phyloP scores from a whole-genome alignment of 2,113 vertebrate genomes.

The Poeciliopsis prolifica region DNA sequence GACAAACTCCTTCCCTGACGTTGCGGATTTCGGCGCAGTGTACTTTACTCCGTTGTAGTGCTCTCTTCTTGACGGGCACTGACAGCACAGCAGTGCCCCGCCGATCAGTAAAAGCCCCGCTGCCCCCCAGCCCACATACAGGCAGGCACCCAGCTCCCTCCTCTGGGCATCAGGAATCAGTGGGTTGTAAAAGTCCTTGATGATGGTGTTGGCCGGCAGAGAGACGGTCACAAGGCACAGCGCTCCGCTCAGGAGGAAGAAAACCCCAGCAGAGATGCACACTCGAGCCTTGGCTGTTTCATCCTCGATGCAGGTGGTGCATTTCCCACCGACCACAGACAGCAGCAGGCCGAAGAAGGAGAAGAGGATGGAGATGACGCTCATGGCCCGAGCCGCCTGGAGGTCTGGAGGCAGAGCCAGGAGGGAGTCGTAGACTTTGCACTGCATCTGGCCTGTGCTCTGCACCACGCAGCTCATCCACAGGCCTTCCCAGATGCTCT shows the following conservation, averaged over 20 bases:
- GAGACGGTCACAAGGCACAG: constrained; percentile 87
- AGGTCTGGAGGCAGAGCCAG: constrained; percentile 86
- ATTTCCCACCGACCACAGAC: constrained; percentile 89
- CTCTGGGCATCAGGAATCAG: constrained; percentile 83
- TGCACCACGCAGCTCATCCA: constrained; percentile 91
- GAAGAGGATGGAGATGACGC: constrained; percentile 86
- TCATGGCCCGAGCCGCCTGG: constrained; percentile 87
- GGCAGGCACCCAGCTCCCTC: constrained; percentile 85
- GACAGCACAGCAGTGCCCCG: constrained; percentile 87
- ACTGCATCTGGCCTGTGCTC: constrained; percentile 90
- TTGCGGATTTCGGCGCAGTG: constrained; percentile 80
- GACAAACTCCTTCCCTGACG: constrained; percentile 86
- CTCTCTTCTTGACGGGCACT: constrained; percentile 79
- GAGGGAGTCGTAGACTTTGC: constrained; percentile 87
- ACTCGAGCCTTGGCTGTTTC: constrained; percentile 86
- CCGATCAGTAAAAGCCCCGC: constrained; percentile 85
- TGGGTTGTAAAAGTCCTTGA: constrained; percentile 89
- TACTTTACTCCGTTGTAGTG: constrained; percentile 86
- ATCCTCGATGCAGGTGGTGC: constrained; percentile 89
- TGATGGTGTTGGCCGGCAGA: constrained; percentile 89
- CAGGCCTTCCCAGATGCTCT: constrained; percentile 87
- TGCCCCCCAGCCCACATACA: constrained; percentile 83
- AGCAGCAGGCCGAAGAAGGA: constrained; percentile 85
- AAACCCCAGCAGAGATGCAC: constrained; percentile 84
- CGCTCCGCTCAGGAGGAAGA: constrained; percentile 85